Evolutionary conservation across 2,113 vertebrate genomes (phyloP), one percentile per base, ranked within the genome.

Genomic region (Morone chrysops): DNA sequence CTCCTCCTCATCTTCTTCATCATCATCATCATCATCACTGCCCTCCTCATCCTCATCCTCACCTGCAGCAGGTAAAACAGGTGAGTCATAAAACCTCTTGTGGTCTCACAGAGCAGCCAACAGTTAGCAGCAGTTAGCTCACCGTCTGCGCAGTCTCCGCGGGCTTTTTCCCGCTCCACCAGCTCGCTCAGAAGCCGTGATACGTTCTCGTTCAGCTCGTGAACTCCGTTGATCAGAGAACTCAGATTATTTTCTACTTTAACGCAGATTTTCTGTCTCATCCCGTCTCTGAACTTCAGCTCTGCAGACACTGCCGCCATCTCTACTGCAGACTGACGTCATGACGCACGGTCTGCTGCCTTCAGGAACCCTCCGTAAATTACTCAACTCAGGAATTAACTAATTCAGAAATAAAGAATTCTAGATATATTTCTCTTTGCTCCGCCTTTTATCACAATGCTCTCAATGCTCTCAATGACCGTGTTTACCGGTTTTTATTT

Each of bases 121-220:
- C 36, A 25, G 40, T 69, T 60, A 60, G 25, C 51, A 70, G 8
- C 45, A 41, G 22, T 1, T 0, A 14, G 41, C 85, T 87, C 83
- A 80, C 91, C 85, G 57, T 25, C 57, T 45, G n/a, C 45, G 14
- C 75, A 9, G 16, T 17, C 80, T 41, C 73, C 90, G 14, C 7
- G 25, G 17, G 11, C 0, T 18, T 66, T 93, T 66, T 95, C 94
- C 16, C 75, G 83, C 18, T 91, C 86, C 61, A 95, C 92, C 9
- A 94, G 87, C 17, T 90, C 87, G 17, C 80, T 94, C 22, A 96
- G 87, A 3, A 94, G 87, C 8, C 25, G 82, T 0, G 94, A 94
- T 0, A 93, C 80, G 4, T 87, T 87, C 0, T 8, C 4, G 43
- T 67, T 63, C 70, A 88, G 81, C 76, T 93, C 68, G 31, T 87